A percentile compares a stretch with the other conserved stretches of the same genome.
Conservation (phyloP, 2,888 invertebrate species). For the Lacanobia oleracea region DNA sequence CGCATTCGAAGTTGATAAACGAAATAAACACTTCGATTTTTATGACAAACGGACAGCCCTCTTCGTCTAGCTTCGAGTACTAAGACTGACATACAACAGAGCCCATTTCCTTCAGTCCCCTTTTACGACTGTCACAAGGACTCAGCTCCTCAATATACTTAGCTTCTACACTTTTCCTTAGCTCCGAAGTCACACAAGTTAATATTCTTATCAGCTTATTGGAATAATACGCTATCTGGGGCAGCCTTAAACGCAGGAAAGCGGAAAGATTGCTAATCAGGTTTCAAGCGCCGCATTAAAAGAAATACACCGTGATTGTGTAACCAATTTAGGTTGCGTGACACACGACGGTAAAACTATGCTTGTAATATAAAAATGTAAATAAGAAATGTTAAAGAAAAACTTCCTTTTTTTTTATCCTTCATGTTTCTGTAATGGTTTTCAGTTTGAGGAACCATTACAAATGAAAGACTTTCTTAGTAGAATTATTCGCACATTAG, state of each 20-base stretch:
- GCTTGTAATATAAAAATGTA: constrained; percentile 48
- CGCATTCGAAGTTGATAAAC: constrained; percentile 5
- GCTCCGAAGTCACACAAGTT: constrained; percentile 8
- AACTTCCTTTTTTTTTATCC: neutral
- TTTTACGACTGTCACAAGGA: constrained; percentile 37
- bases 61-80: constrained; percentile 23
- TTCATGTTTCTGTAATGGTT: constrained; percentile 12
- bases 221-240: constrained; percentile 21
- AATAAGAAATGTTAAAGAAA: constrained; percentile 45
- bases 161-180: neutral
- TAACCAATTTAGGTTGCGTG: constrained; percentile 54
- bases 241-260: constrained; percentile 28
- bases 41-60: constrained; percentile 17
- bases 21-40: constrained; percentile 36
- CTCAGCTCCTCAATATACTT: constrained; percentile 11
- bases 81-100: constrained; percentile 19
- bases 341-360: constrained; percentile 45
- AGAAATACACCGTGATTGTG: constrained; percentile 43
- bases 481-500: constrained; percentile 17
- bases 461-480: constrained; percentile 14
- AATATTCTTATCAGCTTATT: constrained; percentile 20
- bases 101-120: constrained; percentile 35
- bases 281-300: constrained; percentile 34
- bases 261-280: constrained; percentile 57
- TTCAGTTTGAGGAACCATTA: constrained; percentile 28